phyloP scores from a whole-genome alignment of 1,140 invertebrate genomes.

The Gerris buenoi region DNA sequence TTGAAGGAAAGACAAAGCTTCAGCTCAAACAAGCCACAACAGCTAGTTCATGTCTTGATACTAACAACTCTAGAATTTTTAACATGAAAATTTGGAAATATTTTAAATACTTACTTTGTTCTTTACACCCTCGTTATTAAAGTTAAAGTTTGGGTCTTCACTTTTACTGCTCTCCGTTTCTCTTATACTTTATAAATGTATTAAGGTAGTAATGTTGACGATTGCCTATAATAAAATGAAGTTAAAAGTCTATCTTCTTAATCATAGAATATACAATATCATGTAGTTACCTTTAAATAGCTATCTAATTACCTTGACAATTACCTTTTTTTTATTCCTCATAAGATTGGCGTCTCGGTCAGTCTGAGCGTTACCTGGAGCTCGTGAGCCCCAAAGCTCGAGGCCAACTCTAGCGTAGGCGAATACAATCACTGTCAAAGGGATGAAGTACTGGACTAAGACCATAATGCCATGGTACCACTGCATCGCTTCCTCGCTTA shows the following conservation, averaged over 20 bases:
- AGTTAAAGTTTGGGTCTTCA: too few relatives aligned
- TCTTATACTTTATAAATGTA: too few relatives aligned
- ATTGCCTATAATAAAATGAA: too few relatives aligned
- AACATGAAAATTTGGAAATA: too few relatives aligned
- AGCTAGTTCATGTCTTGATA: too few relatives aligned
- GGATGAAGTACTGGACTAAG: constrained; percentile 36
- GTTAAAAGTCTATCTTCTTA: background rate
- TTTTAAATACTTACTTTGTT: too few relatives aligned
- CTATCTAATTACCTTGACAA: constrained; percentile 2
- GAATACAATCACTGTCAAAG: constrained; percentile 34
- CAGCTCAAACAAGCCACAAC: too few relatives aligned
- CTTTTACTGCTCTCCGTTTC: too few relatives aligned
- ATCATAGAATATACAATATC: background rate
- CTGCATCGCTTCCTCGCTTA: constrained; percentile 20
- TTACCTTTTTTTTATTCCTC: constrained; percentile 38
- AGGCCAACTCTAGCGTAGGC: constrained; percentile 35
- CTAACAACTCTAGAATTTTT: too few relatives aligned
- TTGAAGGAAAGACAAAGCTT: too few relatives aligned
- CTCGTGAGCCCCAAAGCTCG: constrained; percentile 33
- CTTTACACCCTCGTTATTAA: too few relatives aligned
- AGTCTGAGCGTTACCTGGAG: constrained; percentile 34
- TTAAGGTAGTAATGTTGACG: too few relatives aligned
- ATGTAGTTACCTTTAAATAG: background rate
- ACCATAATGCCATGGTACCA: constrained; percentile 30
- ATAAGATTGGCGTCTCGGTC: constrained; percentile 33